Percentiles rank a stretch among this genome's conserved stretches.
These are phyloP conservation scores for Rhyacichthys aspro DNA, from an alignment of 2,797 vertebrate species.

Conservation along the genomic window DNA sequence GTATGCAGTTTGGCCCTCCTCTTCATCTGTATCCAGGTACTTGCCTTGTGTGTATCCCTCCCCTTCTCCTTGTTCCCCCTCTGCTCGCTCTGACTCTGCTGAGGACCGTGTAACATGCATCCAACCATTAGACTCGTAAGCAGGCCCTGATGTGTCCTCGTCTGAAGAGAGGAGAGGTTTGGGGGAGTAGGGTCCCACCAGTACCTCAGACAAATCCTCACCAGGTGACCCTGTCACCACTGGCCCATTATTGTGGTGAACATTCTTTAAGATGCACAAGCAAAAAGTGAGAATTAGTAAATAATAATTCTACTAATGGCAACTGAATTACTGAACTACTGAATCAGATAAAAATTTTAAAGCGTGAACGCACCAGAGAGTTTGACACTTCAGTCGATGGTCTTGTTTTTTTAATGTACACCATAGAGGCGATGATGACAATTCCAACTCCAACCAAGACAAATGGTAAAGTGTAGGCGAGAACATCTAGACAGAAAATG, in stretches of 20 bases:
- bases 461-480: fast-evolving
- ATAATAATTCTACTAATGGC: no score
- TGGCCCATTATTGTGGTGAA: background rate
- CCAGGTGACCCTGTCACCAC: fast-evolving
- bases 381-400: fast-evolving
- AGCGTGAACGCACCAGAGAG: conserved; percentile 20
- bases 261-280: background rate
- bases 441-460: fast-evolving
- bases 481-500: conserved; percentile 5
- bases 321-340: no score
- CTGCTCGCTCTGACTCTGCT: background rate
- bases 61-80: fast-evolving
- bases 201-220: no score
- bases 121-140: no score
- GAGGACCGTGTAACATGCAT: no score
- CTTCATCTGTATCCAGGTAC: conserved; percentile 2
- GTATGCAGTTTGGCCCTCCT: conserved; percentile 11
- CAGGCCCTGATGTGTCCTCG: background rate
- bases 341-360: background rate
- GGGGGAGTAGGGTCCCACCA: background rate
- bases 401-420: conserved; percentile 19
- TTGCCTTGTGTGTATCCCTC: background rate
- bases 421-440: background rate
- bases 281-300: background rate
- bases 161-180: background rate